Evolutionary conservation across 2,888 invertebrate genomes (phyloP), one percentile per base, ranked within the genome.

Genomic region (Amiota mariae): DNA sequence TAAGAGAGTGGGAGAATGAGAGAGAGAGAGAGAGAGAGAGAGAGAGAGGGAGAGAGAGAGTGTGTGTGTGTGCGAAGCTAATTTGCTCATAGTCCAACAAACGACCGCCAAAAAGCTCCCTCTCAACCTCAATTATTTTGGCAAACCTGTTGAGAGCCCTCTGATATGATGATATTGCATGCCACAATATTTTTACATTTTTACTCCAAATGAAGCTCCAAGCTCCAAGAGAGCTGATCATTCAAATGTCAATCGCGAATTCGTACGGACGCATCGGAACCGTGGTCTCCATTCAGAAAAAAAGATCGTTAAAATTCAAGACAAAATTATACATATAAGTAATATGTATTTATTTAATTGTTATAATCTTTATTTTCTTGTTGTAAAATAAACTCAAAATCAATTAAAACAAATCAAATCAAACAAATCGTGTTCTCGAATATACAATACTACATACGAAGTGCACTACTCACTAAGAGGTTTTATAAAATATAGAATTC

Each of bases 181-280:
- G 36, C 36, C 36, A 36, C 80, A 76, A 85, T 82, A 85, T 86
- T 85, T 77, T 70, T 77, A 70, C 76, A 24, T 77, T 80, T 77
- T 80, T 75, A 74, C 77, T 71, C 46, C n/a, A n/a, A n/a, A n/a
- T n/a, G n/a, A n/a, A n/a, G n/a, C n/a, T n/a, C n/a, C n/a, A n/a
- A n/a, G n/a, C n/a, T n/a, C n/a, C n/a, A n/a, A n/a, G n/a, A n/a
- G n/a, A n/a, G 12, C 10, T 66, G 79, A 82, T 83, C 86, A 86
- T 78, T 83, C 75, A 70, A 70, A 82, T 72, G 75, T 73, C 75
- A 74, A 64, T 73, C 78, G 78, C 66, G 75, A 75, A 80, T 73
- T 76, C 75, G 78, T 73, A 75, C 84, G 78, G 85, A 78, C 77
- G 76, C 51, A 63, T 73, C 54, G 72, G 11, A 1, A 24, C 15